Conservation (phyloP, 2,113 vertebrate genomes). For the Dryoscopus gambensis region DNA sequence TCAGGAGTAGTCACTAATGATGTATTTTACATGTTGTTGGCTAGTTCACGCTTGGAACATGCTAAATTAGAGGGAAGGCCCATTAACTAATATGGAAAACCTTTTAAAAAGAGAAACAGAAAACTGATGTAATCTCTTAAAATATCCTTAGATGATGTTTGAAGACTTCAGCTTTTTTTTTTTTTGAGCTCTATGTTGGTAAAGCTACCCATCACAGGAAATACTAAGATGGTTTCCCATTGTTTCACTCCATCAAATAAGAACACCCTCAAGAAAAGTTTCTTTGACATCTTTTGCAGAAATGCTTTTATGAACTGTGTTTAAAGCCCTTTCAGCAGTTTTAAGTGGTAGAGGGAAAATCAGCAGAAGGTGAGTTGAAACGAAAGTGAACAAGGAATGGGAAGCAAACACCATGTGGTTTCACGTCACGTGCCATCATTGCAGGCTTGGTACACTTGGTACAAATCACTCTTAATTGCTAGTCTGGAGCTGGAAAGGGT, state of each 20-base stretch:
- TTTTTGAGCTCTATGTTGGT: background rate
- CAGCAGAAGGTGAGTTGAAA: background rate
- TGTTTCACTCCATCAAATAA: background rate
- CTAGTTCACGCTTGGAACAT: background rate
- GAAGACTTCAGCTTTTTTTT: background rate
- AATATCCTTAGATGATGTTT: background rate
- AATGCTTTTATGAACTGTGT: background rate
- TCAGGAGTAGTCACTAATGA: background rate
- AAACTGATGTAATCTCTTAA: background rate
- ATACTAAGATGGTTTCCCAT: background rate
- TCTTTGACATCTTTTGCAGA: background rate
- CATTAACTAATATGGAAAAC: background rate
- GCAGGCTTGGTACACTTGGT: background rate
- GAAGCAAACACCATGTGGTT: background rate
- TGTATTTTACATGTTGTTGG: background rate
- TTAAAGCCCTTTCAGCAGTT: background rate
- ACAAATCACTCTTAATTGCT: background rate
- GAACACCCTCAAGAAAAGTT: background rate
- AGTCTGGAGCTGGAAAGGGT: background rate
- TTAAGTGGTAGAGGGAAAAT: background rate
- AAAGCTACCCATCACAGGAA: background rate
- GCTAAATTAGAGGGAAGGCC: background rate
- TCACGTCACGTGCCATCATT: background rate
- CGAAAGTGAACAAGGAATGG: background rate
- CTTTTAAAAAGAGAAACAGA: background rate